A percentile compares a stretch with the other conserved stretches of the same genome.
Evolutionary conservation across 2,113 vertebrate species (phyloP).

Genomic region (Pogona vitticeps): DNA sequence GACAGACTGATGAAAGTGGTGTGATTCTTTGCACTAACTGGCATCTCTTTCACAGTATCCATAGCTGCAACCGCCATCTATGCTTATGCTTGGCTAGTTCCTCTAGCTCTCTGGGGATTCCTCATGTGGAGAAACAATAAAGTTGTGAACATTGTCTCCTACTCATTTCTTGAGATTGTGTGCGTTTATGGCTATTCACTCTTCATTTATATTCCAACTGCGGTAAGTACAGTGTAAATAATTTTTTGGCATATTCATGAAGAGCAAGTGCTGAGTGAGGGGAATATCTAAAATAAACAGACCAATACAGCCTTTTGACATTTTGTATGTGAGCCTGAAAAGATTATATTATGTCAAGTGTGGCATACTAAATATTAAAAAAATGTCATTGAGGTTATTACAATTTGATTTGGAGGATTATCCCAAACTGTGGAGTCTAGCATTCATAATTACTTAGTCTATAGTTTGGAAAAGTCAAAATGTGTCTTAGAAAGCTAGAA

Average conservation of each 20-base stretch:
- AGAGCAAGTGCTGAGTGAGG: neutral
- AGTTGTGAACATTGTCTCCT: conserved; percentile 90
- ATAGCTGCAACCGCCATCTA: conserved; percentile 94
- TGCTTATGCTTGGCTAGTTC: conserved; percentile 92
- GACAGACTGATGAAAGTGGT: neutral
- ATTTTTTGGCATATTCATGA: neutral
- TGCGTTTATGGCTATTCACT: conserved; percentile 97
- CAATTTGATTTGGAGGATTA: neutral
- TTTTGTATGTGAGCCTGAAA: neutral
- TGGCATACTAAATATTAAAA: neutral
- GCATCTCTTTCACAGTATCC: conserved; percentile 81
- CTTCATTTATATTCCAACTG: conserved; percentile 93
- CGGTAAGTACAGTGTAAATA: conserved; percentile 77
- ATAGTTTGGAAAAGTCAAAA: neutral
- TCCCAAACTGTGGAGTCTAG: neutral
- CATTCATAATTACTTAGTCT: neutral
- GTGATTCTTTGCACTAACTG: neutral
- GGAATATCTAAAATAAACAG: neutral
- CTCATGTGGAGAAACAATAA: conserved; percentile 94
- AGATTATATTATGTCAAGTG: neutral
- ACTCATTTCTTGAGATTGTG: conserved; percentile 94
- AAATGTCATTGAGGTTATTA: neutral
- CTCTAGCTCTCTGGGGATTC: conserved; percentile 92
- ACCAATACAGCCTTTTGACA: neutral
- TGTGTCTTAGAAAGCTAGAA: too few species aligned